These are phyloP conservation scores for Oxyteleia sp. DNA, from an alignment of 2,888 invertebrate species.

Conservation along the genomic window DNA sequence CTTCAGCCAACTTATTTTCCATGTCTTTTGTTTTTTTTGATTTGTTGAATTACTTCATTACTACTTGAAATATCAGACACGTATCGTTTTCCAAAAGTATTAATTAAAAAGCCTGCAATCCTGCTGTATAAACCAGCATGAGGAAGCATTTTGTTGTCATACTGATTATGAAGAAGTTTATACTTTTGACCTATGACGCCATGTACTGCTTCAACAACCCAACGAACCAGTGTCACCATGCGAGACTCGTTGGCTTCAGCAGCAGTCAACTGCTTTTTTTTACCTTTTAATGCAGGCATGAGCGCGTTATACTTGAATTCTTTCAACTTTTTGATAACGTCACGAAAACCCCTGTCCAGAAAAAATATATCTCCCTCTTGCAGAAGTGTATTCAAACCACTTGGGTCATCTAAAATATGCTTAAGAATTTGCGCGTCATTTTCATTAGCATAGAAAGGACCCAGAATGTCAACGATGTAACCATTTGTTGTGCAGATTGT, in stretches of 20 bases:
- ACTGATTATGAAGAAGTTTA: no score
- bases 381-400: conserved; percentile 15
- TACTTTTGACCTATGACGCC: conserved; percentile 63
- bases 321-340: conserved; percentile 11
- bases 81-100: conserved; percentile 68
- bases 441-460: conserved; percentile 45
- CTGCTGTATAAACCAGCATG: conserved; percentile 1
- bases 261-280: conserved; percentile 73
- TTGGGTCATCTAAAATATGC: conserved; percentile 17
- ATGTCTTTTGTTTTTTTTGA: conserved; percentile 10
- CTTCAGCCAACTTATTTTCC: conserved; percentile 20
- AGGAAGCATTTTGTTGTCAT: conserved; percentile 69
- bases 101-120: conserved; percentile 51
- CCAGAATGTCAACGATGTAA: conserved; percentile 40
- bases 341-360: conserved; percentile 29
- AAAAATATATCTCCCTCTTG: conserved; percentile 25
- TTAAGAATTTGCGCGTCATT: conserved; percentile 49
- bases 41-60: conserved; percentile 29
- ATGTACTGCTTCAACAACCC: conserved; percentile 74
- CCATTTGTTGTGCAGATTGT: conserved; percentile 47
- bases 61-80: no score
- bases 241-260: conserved; percentile 74
- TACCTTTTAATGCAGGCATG: conserved; percentile 75
- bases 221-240: conserved; percentile 74
- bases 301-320: conserved; percentile 74